phyloP scores from a whole-genome alignment of 2,888 invertebrate species.

The Digitonthophagus gazella region DNA sequence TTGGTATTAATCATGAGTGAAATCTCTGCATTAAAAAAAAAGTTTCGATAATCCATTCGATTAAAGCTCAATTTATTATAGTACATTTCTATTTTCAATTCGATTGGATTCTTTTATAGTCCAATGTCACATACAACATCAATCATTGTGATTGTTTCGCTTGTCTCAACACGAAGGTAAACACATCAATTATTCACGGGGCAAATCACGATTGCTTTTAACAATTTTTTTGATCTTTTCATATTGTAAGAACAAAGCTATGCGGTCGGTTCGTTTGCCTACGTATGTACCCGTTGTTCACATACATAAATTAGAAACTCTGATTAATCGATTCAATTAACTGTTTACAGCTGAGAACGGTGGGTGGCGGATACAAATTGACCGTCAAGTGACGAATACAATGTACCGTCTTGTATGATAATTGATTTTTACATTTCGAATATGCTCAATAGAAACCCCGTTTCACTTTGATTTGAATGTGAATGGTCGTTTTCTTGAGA shows the following conservation, averaged over 20 bases:
- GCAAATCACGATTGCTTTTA: neutral
- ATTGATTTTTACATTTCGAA: neutral
- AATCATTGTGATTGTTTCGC: neutral
- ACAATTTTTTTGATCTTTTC: neutral
- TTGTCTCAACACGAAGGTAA: neutral
- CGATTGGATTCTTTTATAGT: neutral
- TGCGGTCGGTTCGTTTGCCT: neutral
- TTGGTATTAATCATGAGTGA: neutral
- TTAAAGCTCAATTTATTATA: neutral
- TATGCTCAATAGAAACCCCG: neutral
- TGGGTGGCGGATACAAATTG: constrained; percentile 11
- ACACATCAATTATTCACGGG: neutral
- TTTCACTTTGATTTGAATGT: neutral
- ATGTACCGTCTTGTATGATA: neutral
- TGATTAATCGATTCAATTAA: constrained; percentile 14
- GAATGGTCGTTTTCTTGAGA: too few species aligned
- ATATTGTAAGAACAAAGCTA: neutral
- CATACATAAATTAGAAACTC: constrained; percentile 14
- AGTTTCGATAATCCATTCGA: neutral
- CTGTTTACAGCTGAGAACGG: constrained; percentile 6
- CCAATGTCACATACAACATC: neutral
- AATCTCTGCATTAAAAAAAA: too few species aligned
- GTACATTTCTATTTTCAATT: neutral
- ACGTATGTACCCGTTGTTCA: neutral
- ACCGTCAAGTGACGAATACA: neutral